Evolutionary conservation across 2,888 invertebrate species (phyloP).

Genomic region (Linnaemya tessellans): DNA sequence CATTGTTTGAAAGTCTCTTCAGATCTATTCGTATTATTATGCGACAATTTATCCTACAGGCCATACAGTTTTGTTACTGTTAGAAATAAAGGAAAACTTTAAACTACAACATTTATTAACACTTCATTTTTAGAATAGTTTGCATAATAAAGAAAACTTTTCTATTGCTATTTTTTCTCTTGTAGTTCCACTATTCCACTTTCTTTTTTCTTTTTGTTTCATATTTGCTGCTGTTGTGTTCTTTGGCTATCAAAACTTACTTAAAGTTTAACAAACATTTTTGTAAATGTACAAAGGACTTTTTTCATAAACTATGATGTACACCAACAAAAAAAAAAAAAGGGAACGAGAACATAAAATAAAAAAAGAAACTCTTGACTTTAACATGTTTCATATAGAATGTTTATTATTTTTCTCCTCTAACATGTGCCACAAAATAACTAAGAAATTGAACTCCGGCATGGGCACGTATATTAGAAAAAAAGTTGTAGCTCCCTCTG

Average conservation of each 20-base stretch:
- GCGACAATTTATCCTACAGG: constrained; percentile 35
- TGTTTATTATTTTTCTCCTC: constrained; percentile 21
- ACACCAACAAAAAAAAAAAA: neutral
- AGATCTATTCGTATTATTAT: neutral
- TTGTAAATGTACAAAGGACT: constrained; percentile 29
- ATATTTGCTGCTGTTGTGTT: constrained; percentile 36
- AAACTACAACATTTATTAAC: constrained; percentile 65
- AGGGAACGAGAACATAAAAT: neutral
- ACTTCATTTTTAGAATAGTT: constrained; percentile 68
- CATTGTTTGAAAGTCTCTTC: neutral
- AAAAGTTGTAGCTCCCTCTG: neutral
- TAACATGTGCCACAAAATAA: constrained; percentile 22
- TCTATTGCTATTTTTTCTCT: constrained; percentile 36
- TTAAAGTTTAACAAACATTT: constrained; percentile 67
- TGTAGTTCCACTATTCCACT: constrained; percentile 5
- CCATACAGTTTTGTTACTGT: neutral
- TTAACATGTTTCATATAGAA: constrained; percentile 54
- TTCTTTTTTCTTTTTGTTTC: constrained; percentile 12
- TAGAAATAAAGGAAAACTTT: constrained; percentile 16
- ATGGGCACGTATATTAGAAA: constrained; percentile 43
- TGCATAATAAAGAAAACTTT: constrained; percentile 70
- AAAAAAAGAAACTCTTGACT: constrained; percentile 29
- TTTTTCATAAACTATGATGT: constrained; percentile 13
- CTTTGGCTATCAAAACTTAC: constrained; percentile 68
- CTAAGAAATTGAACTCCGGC: constrained; percentile 19